Evolutionary conservation across 2,888 invertebrate species (phyloP), one percentile per base, ranked within the genome.

Genomic region (Drosophila diplacantha): DNA sequence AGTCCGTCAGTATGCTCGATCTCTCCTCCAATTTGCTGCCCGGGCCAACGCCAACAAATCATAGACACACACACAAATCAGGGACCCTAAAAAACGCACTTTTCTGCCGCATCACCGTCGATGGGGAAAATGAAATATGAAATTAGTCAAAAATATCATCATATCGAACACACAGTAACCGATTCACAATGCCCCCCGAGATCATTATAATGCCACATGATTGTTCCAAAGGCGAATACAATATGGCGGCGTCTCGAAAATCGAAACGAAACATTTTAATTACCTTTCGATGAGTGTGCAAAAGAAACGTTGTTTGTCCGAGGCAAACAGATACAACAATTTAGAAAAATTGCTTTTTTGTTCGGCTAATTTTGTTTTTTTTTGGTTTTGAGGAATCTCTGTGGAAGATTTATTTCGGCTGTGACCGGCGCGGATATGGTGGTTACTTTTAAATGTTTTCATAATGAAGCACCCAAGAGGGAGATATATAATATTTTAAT

Each of bases 231-330:
- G 60, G 52, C 60, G 56, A 67, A 50, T 18, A 59, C 59, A 74
- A 69, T 61, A 78, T 79, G 75, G 75, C 75, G 79, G 78, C 75
- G 49, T 75, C 43, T 67, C 51, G 47, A 41, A 63, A 71, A 67
- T 69, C 65, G 72, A 61, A 77, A 53, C 71, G 65, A 79, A 81
- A 86, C 86, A 86, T 84, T 86, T 86, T 86, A 86, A 86, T 86
- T 86, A 86, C 84, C 84, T 83, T 77, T 72, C 82, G 80, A 86
- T 86, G 86, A 80, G 85, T 85, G 72, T 78, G 85, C 85, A 82
- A 78, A 75, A 82, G 79, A 70, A 80, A 60, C 9, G 22, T 43
- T 39, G 49, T 51, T 63, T 52, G 34, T 52, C 43, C 31, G 44
- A 18, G 44, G 29, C 44, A 14, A 31, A 44, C 31, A 37, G 52